Base-by-base conservation (phyloP, 2,797 vertebrate species). In the Poecilia velifera region DNA sequence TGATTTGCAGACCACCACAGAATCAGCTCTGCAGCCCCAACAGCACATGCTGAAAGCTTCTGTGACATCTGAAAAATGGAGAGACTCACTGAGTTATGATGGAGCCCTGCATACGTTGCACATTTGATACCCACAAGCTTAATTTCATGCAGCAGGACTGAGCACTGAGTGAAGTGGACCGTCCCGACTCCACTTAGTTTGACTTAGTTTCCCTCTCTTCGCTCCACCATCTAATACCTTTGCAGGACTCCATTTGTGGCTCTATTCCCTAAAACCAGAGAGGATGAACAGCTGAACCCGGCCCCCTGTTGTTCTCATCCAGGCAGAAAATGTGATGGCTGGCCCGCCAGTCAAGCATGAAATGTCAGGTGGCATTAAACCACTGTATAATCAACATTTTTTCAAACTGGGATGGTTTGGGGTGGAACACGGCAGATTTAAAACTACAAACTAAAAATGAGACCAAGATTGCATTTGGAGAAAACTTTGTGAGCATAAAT, bases 361-460 rank as follows among this genome's bases (percentile, higher is more conserved):
- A 91, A 92, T 92, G 90, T 93, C 91, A 94, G 91, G 89, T 93
- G 91, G 88, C 80, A 77, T 87, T 83, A 82, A 76, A 82, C 79
- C 71, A 83, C 80, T 82, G 79, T 79, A 83, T 80, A 88, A 89
- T 85, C 79, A 80, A 9, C 39, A 57, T 76, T 77, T 80, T 62
- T 90, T 90, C 46, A 75, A 77, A 85, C 43, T 76, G 81, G 73
- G 47, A 28, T 66, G 45, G 36, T 12, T 41, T 41, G 36, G 36
- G 5, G 59, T 62, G 28, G 45, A 81, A 66, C 86, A 82, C 80
- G 51, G 74, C 34, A 64, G 62, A 73, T 73, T 36, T 77, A 57
- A 74, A 62, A 64, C 47, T 70, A 12, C 43, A 73, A 46, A 62
- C 64, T 25, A 68, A 68, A 66, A 68, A 22, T 9, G 36, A 41